phyloP scores from a whole-genome alignment of 1,140 invertebrate genomes.

The Zaprionus camerounensis region DNA sequence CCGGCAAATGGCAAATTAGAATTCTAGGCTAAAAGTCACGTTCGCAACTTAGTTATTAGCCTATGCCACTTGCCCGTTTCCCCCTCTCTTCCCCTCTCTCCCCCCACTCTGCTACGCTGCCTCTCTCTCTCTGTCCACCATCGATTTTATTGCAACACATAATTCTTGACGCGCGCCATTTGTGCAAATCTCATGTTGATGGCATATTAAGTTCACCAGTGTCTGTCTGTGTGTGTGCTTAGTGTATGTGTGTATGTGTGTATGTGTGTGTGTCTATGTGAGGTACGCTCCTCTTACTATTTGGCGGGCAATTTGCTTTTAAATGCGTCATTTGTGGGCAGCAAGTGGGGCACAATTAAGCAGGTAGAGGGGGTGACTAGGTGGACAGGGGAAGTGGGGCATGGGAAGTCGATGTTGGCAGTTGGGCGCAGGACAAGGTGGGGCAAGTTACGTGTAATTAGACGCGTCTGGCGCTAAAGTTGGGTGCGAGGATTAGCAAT shows the following conservation, averaged over 20 bases:
- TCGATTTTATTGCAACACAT: conserved; percentile 82
- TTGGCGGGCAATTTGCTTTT: conserved; percentile 63
- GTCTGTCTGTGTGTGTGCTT: not conserved
- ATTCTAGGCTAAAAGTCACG: conserved; percentile 75
- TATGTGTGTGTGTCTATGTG: not conserved
- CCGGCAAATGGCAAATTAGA: conserved; percentile 59
- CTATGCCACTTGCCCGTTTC: conserved; percentile 31
- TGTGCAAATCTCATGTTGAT: conserved; percentile 81
- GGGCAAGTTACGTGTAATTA: conserved; percentile 74
- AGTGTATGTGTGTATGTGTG: not conserved
- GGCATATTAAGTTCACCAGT: conserved; percentile 71
- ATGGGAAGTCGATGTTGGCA: not conserved
- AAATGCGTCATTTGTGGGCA: conserved; percentile 56
- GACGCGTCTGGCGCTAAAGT: conserved; percentile 60
- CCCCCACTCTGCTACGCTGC: not conserved
- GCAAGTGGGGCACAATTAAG: conserved; percentile 1
- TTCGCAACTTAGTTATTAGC: conserved; percentile 76
- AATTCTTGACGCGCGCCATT: conserved; percentile 73
- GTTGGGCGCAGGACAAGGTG: not conserved
- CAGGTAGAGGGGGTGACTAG: not conserved
- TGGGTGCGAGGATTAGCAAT: conserved; percentile 74
- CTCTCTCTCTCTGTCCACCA: not conserved
- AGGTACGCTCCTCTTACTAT: not conserved
- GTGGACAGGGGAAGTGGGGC: not conserved
- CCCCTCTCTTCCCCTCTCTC: not conserved